Evolutionary conservation across 2,113 vertebrate species (phyloP), one percentile per base, ranked within the genome.

Genomic region (Cynocephalus volans): DNA sequence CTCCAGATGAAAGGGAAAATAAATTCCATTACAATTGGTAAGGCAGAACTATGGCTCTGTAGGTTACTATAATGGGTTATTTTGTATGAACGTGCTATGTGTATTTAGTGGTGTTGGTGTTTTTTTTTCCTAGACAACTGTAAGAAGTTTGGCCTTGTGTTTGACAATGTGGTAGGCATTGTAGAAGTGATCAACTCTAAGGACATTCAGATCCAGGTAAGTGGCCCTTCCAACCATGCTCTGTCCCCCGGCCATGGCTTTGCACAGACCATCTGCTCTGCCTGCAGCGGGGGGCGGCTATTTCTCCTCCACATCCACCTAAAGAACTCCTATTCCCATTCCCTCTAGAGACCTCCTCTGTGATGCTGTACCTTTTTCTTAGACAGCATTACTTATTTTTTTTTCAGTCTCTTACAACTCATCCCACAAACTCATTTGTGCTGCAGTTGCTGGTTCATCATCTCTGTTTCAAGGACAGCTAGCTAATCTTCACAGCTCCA

Each of bases 111-210:
- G 33, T 4, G 18, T n/a, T 60, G 26, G 31, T 88, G 87, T 91
- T 77, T 48, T 98, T 58, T 96, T 93, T 8, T 98, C 36, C 97
- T 91, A 99, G 99, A 99, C 97, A 99, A 99, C 97, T 99, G 99
- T 98, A 99, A 99, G 98, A 99, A 99, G 97, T 99, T 99, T 95
- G 99, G 99, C 87, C 98, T 99, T 90, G 99, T 99, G 90, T 99
- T 99, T 98, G 99, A 99, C 98, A 99, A 99, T 11, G 99, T 99
- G 56, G 99, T 99, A 88, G 99, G 99, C 87, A 99, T 99, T 36
- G 99, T 99, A 95, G 99, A 99, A 98, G 98, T 99, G 95, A 99
- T 99, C 98, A 99, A 99, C 98, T 99, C 99, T 96, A 99, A 98
- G 97, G 98, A 99, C 79, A 98, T 99, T 97, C 99, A 99, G 95